A percentile compares a stretch with the other conserved stretches of the same genome.
phyloP scores from a whole-genome alignment of 1,140 invertebrate species.

The Microplitis mediator region DNA sequence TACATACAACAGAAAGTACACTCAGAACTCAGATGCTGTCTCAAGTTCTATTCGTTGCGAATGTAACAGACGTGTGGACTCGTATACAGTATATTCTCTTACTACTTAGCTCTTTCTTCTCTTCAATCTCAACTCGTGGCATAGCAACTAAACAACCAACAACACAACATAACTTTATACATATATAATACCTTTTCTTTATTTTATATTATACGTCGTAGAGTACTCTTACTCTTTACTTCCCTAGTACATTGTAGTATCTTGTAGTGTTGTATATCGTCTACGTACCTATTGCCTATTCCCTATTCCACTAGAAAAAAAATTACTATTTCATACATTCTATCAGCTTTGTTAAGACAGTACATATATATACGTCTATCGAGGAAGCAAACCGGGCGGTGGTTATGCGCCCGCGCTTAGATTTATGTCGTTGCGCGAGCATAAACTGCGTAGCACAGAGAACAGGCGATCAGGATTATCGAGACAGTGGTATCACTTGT shows the following conservation, averaged over 20 bases:
- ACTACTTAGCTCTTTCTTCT: not conserved
- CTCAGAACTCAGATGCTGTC: not conserved
- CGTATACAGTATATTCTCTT: not conserved
- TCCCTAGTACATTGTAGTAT: too few species aligned
- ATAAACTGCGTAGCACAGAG: constrained; percentile 45
- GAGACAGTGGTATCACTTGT: not conserved
- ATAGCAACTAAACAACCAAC: not conserved
- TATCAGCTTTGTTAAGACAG: not conserved
- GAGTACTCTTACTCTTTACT: too few species aligned
- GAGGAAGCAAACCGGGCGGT: constrained; percentile 26
- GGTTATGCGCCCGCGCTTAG: constrained; percentile 38
- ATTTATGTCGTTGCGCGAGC: constrained; percentile 45
- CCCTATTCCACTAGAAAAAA: too few species aligned
- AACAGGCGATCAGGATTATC: constrained; percentile 30
- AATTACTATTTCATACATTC: not conserved
- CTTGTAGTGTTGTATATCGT: too few species aligned
- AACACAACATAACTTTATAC: not conserved
- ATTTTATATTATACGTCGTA: not conserved
- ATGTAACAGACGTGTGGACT: constrained; percentile 4
- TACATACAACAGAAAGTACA: not conserved
- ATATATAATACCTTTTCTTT: not conserved
- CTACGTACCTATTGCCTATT: too few species aligned
- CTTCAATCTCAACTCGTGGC: constrained; percentile 1
- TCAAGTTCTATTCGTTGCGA: not conserved
- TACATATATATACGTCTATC: not conserved